Evolutionary conservation across 1,140 invertebrate species (phyloP).

Genomic region (Dendroctonus valens): DNA sequence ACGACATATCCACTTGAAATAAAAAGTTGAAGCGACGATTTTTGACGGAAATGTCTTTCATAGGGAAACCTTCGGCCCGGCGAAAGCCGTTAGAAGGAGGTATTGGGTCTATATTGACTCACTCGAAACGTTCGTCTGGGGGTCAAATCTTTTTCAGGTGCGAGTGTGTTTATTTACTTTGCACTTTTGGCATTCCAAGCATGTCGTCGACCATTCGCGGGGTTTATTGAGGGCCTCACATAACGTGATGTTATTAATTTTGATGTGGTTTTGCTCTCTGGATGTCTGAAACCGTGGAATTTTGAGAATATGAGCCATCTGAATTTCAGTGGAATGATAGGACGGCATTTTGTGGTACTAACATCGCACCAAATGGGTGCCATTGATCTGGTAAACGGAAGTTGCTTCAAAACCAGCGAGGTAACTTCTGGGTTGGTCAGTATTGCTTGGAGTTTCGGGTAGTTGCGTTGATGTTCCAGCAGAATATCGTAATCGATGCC

Average conservation of each 20-base stretch:
- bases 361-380: no score
- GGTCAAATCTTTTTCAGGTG: constrained; percentile 5
- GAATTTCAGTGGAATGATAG: no score
- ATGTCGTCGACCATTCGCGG: constrained; percentile 1
- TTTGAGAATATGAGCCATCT: no score
- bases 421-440: no score
- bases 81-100: constrained; percentile 46
- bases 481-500: background rate
- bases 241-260: no score
- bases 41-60: constrained; percentile 48
- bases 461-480: no score
- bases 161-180: constrained; percentile 35
- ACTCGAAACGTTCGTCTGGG: constrained; percentile 10
- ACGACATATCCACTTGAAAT: constrained; percentile 42
- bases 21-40: constrained; percentile 42
- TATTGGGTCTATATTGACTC: constrained; percentile 54
- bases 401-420: no score
- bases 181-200: constrained; percentile 39
- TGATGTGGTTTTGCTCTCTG: no score
- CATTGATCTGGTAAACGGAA: no score
- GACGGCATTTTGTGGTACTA: no score
- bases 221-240: constrained; percentile 38
- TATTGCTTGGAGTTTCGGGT: no score
- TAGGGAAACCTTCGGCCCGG: constrained; percentile 51
- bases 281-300: no score